A percentile compares a stretch with the other conserved stretches of the same genome.
Conservation (phyloP, 2,797 vertebrate genomes). For the Diglossa cyanea region DNA sequence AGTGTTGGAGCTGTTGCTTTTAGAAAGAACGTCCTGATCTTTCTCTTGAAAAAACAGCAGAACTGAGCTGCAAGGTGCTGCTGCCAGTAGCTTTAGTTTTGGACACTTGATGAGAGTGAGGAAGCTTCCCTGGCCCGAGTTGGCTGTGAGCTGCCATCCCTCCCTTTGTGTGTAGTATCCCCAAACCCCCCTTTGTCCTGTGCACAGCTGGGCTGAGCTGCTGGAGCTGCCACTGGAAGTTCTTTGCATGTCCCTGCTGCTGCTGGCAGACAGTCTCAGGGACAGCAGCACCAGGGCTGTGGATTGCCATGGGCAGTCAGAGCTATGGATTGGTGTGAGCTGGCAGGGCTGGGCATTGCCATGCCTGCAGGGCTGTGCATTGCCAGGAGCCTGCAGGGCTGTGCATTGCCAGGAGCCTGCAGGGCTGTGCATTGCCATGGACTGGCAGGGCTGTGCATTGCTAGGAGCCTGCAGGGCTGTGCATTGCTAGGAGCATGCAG, state of each 20-base stretch:
- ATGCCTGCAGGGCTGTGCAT: no score
- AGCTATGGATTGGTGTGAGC: no score
- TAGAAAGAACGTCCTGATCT: neutral
- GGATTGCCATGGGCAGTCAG: no score
- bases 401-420: no score
- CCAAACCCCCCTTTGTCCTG: neutral
- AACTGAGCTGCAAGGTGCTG: neutral
- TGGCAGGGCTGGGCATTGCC: neutral
- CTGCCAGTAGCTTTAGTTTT: neutral
- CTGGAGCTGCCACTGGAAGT: neutral
- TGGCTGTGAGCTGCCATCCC: neutral
- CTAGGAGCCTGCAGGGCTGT: no score
- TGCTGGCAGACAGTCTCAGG: neutral
- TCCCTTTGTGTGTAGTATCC: neutral
- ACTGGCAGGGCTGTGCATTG: no score
- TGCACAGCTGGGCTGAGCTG: neutral
- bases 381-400: no score
- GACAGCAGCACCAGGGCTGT: neutral
- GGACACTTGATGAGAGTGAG: neutral
- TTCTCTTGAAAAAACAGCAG: neutral
- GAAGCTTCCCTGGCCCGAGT: rapidly evolving
- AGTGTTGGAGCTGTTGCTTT: neutral
- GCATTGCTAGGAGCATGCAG: no score
- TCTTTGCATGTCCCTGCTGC: neutral
- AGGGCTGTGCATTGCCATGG: no score